Conservation (phyloP, 2,797 vertebrate genomes). For the Euthynnus affinis region DNA sequence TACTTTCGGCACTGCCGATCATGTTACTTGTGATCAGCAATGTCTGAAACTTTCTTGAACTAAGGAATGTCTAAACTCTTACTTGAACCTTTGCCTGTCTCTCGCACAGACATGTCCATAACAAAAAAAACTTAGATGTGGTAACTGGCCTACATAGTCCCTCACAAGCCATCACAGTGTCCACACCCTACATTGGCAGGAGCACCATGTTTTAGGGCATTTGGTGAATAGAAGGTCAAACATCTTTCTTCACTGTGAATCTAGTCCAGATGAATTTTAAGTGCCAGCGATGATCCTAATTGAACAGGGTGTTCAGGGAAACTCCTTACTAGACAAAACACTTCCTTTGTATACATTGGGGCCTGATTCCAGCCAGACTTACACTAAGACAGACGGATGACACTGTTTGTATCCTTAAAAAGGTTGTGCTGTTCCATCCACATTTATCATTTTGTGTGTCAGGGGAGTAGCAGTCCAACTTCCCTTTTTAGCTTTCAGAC, state of each 20-base stretch:
- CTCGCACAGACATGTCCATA: slow-evolving; percentile 36
- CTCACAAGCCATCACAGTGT: slow-evolving; percentile 34
- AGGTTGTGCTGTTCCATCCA: slow-evolving; percentile 56
- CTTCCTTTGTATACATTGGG: slow-evolving; percentile 72
- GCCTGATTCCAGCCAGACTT: slow-evolving; percentile 61
- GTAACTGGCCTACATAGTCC: slow-evolving; percentile 42
- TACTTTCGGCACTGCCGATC: too few relatives aligned
- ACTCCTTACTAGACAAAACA: slow-evolving; percentile 75
- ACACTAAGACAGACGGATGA: slow-evolving; percentile 54
- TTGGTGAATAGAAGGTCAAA: slow-evolving; percentile 72
- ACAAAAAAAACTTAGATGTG: slow-evolving; percentile 32
- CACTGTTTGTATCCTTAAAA: slow-evolving; percentile 56
- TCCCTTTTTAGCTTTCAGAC: slow-evolving; percentile 64
- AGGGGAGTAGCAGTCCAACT: slow-evolving; percentile 52
- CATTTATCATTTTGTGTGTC: slow-evolving; percentile 67
- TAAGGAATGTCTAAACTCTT: not conserved
- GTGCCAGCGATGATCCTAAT: slow-evolving; percentile 45
- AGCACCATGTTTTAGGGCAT: slow-evolving; percentile 34
- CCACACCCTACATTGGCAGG: slow-evolving; percentile 58
- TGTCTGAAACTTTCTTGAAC: not conserved
- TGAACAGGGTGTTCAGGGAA: slow-evolving; percentile 58
- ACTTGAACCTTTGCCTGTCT: slow-evolving; percentile 15
- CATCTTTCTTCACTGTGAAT: slow-evolving; percentile 62
- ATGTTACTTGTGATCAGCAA: not conserved
- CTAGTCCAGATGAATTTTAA: slow-evolving; percentile 56